These are phyloP conservation scores for Dermatemys mawii DNA, from an alignment of 2,113 vertebrate species.

Conservation along the genomic window DNA sequence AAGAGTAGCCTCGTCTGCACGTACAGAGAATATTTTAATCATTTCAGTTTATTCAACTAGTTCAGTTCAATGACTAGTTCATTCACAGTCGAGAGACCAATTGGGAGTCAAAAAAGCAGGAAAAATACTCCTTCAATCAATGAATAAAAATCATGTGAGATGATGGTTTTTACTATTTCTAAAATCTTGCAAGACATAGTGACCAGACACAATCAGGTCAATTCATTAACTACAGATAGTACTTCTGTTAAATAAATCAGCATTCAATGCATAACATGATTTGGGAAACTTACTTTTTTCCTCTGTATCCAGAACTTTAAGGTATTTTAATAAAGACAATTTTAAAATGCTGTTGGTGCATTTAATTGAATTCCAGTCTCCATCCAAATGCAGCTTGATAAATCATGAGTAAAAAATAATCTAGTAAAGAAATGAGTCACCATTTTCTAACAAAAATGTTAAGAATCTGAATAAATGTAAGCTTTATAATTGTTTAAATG, in stretches of 20 bases:
- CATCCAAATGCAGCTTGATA: not conserved
- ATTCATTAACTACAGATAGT: not conserved
- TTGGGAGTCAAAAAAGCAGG: not conserved
- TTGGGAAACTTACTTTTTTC: not conserved
- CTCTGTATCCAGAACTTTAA: not conserved
- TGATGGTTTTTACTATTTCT: not conserved
- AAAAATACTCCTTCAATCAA: not conserved
- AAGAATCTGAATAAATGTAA: not conserved
- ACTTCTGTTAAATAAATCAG: not conserved
- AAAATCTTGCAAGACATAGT: not conserved
- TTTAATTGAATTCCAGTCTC: not conserved
- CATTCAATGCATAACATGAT: not conserved
- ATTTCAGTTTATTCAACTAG: not conserved
- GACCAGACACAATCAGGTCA: not conserved
- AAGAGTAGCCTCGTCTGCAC: not conserved
- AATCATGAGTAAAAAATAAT: not conserved
- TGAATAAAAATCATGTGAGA: not conserved
- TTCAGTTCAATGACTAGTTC: not conserved
- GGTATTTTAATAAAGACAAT: not conserved
- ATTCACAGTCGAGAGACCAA: not conserved
- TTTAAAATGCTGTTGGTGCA: not conserved
- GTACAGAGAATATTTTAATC: not conserved
- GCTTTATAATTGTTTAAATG: not conserved
- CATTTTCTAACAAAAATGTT: not conserved
- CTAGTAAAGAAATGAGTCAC: not conserved